phyloP scores from a whole-genome alignment of 2,797 vertebrate genomes.

The Knipowitschia caucasica region DNA sequence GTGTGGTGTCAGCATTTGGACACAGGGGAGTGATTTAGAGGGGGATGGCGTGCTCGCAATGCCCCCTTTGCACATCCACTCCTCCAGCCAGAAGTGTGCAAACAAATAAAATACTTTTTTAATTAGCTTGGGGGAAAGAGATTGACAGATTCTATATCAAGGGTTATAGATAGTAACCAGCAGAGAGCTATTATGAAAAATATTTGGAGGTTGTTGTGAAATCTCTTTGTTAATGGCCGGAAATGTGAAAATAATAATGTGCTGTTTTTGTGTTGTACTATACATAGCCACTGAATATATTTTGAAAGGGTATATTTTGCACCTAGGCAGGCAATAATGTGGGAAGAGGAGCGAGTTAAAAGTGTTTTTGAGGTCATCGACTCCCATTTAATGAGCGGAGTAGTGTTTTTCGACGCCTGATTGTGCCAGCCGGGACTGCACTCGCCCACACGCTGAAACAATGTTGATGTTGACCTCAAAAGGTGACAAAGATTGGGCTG shows the following conservation, averaged over 20 bases:
- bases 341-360: slow-evolving; percentile 19
- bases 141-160: slow-evolving; percentile 71
- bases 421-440: slow-evolving; percentile 26
- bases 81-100: slow-evolving; percentile 66
- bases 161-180: slow-evolving; percentile 66
- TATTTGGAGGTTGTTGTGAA: slow-evolving; percentile 69
- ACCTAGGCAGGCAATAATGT: slow-evolving; percentile 25
- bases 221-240: slow-evolving; percentile 32
- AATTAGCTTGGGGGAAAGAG: slow-evolving; percentile 70
- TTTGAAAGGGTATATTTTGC: slow-evolving; percentile 2
- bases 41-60: slow-evolving; percentile 62
- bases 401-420: slow-evolving; percentile 38
- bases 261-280: neutral
- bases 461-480: slow-evolving; percentile 54
- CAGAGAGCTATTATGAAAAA: slow-evolving; percentile 77
- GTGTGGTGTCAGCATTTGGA: slow-evolving; percentile 69
- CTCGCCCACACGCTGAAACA: slow-evolving; percentile 39
- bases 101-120: slow-evolving; percentile 76
- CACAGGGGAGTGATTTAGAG: slow-evolving; percentile 74
- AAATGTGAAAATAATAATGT: slow-evolving; percentile 43
- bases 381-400: slow-evolving; percentile 38
- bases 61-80: slow-evolving; percentile 54
- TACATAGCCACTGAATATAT: neutral
- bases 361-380: slow-evolving; percentile 38
- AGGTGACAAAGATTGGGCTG: slow-evolving; percentile 41